Base-by-base conservation (phyloP, 2,888 invertebrate species). In the Apamea monoglypha region DNA sequence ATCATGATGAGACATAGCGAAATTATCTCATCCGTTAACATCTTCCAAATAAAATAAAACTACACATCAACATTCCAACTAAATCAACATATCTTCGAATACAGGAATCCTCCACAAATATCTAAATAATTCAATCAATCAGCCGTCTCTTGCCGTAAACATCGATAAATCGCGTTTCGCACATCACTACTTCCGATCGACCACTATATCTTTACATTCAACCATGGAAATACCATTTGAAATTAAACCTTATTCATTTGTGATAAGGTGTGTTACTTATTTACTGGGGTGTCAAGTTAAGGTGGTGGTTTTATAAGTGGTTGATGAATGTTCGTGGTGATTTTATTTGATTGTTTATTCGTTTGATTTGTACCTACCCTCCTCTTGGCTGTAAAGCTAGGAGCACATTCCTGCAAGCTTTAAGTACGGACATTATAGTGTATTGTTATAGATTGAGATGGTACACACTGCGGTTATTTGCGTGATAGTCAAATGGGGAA, bases 261-360 rank as follows among this genome's bases (percentile, higher is more conserved):
- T 14, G 0, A n/a, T 75, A 82, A 29, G 77, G 50, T 0, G 7
- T 40, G 44, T 18, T n/a, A 56, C 2, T 32, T 47, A 67, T 56
- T 74, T 67, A 12, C 8, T 61, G 3, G n/a, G 5, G 61, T 56
- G 56, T 86, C 80, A 79, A 81, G 53, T 77, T 75, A 81, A n/a
- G 66, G 29, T 79, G 82, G 91, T 90, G 90, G 87, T 78, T 78
- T 86, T 89, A 86, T 90, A 94, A 94, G 94, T 95, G 94, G 93
- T 93, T 93, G 94, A 94, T 94, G 95, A 94, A 93, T 94, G 94
- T 90, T 92, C 90, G 91, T 91, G 90, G 92, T 94, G 94, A 95
- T 95, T 95, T 95, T 95, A 95, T 95, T 95, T 94, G 94, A 95
- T 95, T 95, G 95, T 95, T 95, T 95, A 93, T 95, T 94, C 94